These are phyloP conservation scores for Chrysopilus asiliformis DNA, from an alignment of 2,888 invertebrate genomes.

Conservation along the genomic window DNA sequence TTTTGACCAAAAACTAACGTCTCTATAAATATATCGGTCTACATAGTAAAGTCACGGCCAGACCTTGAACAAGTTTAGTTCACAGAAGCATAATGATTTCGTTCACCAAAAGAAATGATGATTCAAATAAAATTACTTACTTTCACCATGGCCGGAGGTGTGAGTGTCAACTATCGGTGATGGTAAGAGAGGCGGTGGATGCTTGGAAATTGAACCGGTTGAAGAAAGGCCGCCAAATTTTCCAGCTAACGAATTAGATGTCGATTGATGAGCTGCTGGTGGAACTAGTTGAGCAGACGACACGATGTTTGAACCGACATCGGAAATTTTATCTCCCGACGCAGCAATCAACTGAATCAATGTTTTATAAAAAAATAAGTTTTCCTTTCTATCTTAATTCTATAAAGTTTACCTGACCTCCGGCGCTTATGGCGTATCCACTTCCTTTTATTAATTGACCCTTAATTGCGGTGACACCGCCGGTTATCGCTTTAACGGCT, in stretches of 20 bases:
- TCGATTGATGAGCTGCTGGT: conserved; percentile 16
- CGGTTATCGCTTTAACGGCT: conserved; percentile 78
- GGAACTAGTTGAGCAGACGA: conserved; percentile 55
- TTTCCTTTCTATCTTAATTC: not conserved
- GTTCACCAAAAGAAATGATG: no score
- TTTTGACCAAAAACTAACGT: no score
- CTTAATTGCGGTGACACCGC: conserved; percentile 75
- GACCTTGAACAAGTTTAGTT: not conserved
- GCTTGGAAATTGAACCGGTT: conserved; percentile 1
- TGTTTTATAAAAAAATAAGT: not conserved
- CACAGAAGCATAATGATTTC: not conserved
- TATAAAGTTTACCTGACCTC: conserved; percentile 37
- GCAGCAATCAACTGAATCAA: conserved; percentile 47
- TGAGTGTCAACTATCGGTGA: conserved; percentile 10
- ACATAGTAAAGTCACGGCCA: no score
- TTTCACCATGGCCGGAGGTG: conserved; percentile 30
- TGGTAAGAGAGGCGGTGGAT: no score
- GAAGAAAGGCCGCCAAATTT: conserved; percentile 6
- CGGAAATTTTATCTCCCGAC: conserved; percentile 67
- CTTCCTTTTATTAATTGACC: conserved; percentile 78
- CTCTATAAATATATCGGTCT: no score
- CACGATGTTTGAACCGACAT: conserved; percentile 66
- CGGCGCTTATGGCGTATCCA: conserved; percentile 50
- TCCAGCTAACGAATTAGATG: conserved; percentile 5
- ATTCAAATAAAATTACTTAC: conserved; percentile 24